phyloP scores from a whole-genome alignment of 2,113 vertebrate genomes.

The Caloenas nicobarica region DNA sequence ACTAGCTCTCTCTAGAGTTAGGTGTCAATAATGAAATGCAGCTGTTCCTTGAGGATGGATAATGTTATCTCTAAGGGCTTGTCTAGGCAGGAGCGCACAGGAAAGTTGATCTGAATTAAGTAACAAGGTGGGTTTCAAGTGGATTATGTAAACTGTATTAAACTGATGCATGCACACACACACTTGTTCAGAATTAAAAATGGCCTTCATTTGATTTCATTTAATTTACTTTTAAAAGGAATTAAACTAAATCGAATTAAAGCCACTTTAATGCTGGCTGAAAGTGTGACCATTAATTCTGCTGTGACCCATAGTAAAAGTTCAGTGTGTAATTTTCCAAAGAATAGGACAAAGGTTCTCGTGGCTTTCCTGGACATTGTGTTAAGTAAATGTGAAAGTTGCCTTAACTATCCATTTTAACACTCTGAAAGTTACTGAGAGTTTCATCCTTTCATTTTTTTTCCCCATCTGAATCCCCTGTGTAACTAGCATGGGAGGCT shows the following conservation, averaged over 20 bases:
- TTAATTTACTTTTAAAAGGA: constrained; percentile 49
- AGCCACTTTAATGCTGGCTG: constrained; percentile 5
- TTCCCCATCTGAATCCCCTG: neutral
- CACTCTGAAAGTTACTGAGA: neutral
- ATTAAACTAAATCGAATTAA: constrained; percentile 51
- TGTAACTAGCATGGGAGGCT: neutral
- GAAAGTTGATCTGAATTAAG: constrained; percentile 54
- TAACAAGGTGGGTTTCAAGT: constrained; percentile 47
- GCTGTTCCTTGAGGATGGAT: neutral
- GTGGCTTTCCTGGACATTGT: neutral
- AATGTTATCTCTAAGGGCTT: constrained; percentile 21
- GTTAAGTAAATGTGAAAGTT: neutral
- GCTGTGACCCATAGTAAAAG: neutral
- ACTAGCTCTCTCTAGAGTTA: constrained; percentile 3
- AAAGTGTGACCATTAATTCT: neutral
- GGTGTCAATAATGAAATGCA: constrained; percentile 49
- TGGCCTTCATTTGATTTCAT: neutral
- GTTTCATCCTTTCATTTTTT: neutral
- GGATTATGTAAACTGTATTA: constrained; percentile 40
- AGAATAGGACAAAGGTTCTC: neutral
- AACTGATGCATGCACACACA: neutral
- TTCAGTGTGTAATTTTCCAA: neutral
- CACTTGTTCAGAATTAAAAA: constrained; percentile 7
- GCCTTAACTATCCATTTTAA: neutral
- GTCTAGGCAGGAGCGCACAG: neutral